Conservation (phyloP, 2,888 invertebrate genomes). For the Drosophila suboccidentalis region DNA sequence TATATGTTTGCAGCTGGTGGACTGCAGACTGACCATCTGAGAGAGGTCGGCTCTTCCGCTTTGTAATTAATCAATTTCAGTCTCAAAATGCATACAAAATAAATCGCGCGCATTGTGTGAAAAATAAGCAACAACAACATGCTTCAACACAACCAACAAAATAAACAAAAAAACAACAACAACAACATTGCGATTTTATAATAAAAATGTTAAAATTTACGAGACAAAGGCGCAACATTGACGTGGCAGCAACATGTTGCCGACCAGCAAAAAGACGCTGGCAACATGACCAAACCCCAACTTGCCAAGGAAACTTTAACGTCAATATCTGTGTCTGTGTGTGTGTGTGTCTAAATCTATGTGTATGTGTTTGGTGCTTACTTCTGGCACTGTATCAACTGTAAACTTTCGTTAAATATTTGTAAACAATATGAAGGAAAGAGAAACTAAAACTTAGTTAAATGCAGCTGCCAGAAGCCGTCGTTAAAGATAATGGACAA, state of each 20-base stretch:
- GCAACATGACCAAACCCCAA: conserved; percentile 26
- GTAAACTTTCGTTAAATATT: conserved; percentile 71
- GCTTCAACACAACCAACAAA: neutral
- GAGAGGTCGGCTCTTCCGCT: conserved; percentile 60
- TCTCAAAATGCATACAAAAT: conserved; percentile 67
- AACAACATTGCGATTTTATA: conserved; percentile 49
- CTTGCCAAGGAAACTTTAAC: conserved; percentile 27
- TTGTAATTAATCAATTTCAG: conserved; percentile 76
- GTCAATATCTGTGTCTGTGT: neutral
- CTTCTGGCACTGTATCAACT: conserved; percentile 52
- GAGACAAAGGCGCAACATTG: conserved; percentile 77
- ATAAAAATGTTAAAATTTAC: conserved; percentile 76
- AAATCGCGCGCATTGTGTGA: conserved; percentile 72
- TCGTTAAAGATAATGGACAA: conserved; percentile 39
- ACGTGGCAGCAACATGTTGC: conserved; percentile 71
- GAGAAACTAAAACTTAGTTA: conserved; percentile 49
- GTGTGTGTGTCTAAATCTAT: neutral
- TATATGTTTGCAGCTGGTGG: conserved; percentile 10
- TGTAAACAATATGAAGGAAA: conserved; percentile 58
- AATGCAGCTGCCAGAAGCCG: conserved; percentile 60
- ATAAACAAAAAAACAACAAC: conserved; percentile 16
- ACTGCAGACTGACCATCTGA: conserved; percentile 12
- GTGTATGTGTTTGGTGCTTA: conserved; percentile 37
- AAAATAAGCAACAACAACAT: conserved; percentile 39
- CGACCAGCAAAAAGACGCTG: conserved; percentile 22